Base-by-base conservation (phyloP, 2,888 invertebrate genomes). In the Caenorhabditis angaria region DNA sequence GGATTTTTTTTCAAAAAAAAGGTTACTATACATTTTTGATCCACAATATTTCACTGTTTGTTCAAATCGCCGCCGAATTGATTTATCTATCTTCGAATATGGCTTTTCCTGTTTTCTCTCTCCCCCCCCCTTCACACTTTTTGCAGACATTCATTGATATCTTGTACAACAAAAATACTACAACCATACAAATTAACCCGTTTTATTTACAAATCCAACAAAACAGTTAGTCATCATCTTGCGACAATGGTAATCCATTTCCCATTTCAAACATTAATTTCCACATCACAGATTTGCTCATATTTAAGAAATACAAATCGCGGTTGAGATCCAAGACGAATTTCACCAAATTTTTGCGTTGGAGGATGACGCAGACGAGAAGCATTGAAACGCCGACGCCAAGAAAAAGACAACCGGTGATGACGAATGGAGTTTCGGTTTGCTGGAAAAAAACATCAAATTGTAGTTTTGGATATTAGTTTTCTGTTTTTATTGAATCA, bases 291-390 rank as follows among this genome's bases (percentile, higher is more conserved):
- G 77, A 80, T 47, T 84, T 83, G 67, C 70, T 77, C 77, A 83
- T 82, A 41, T 82, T 82, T 22, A 83, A 65, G 63, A 84, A 84
- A 64, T 81, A 84, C 14, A 85, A 68, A 47, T 84, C 84, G 10
- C 81, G 70, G 65, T 84, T 85, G 60, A 87, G 61, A 65, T 86
- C 85, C 25, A 82, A 61, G 3, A 85, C 77, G 60, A 78, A 78
- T 62, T 86, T 86, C 28, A 82, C 77, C n/a, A 86, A 75, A 62
- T 86, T 86, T 63, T 86, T 86, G 29, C 86, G 71, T 67, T 86
- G 86, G 1, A 86, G 77, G 58, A 86, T 65, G 14, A 77, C 78
- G 59, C 86, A 86, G 25, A 81, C 82, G 28, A 83, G 58, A 8
- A 85, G 69, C 83, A 86, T 86, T 0, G 83, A 61, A 1, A 78